These are phyloP conservation scores for Gymnoscopelus braueri DNA, from an alignment of 2,797 vertebrate species.

Conservation along the genomic window DNA sequence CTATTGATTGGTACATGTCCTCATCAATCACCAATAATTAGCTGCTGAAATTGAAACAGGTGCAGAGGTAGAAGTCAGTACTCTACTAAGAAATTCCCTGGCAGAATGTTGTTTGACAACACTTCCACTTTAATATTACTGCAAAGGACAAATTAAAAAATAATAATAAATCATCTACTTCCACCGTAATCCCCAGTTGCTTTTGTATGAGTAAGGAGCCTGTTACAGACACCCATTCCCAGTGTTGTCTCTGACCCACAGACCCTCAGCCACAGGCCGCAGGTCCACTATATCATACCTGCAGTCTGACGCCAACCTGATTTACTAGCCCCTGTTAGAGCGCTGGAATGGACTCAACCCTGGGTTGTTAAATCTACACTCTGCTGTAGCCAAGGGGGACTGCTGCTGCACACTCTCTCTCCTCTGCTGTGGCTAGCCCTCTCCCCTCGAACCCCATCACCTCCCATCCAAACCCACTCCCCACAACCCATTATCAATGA, in stretches of 20 bases:
- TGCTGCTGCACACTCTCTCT: constrained; percentile 40
- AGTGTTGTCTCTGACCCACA: constrained; percentile 48
- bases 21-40: constrained; percentile 60
- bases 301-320: constrained; percentile 57
- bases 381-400: constrained; percentile 46
- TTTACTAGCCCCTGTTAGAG: constrained; percentile 63
- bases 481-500: not conserved
- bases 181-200: no score
- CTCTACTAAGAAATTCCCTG: no score
- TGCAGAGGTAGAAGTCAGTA: constrained; percentile 29
- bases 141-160: not conserved
- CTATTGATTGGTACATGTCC: constrained; percentile 32
- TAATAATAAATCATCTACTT: no score
- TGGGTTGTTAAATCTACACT: constrained; percentile 40
- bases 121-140: not conserved
- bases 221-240: constrained; percentile 32
- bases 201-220: constrained; percentile 33
- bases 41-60: constrained; percentile 56
- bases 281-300: constrained; percentile 58
- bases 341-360: constrained; percentile 54
- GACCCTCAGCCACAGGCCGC: constrained; percentile 42
- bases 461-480: constrained; percentile 5
- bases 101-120: not conserved
- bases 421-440: constrained; percentile 5
- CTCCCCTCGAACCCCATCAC: constrained; percentile 26